Percentiles rank a stretch among this genome's conserved stretches.
Evolutionary conservation across 2,797 vertebrate genomes (phyloP).

Genomic region (Anisognathus igniventris): DNA sequence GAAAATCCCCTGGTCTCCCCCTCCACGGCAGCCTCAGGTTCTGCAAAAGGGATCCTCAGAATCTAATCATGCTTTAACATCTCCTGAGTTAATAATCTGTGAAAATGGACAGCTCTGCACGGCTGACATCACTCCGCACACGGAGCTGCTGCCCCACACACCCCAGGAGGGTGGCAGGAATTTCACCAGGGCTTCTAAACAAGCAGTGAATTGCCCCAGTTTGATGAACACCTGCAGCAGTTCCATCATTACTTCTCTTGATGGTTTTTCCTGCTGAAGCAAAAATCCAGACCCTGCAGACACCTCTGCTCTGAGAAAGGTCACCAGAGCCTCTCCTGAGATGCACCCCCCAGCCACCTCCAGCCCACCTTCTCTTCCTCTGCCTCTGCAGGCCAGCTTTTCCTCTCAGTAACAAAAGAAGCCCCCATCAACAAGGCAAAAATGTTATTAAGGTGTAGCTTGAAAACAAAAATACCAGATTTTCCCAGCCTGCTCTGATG

Average conservation of each 20-base stretch:
- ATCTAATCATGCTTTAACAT: neutral
- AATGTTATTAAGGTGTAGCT: neutral
- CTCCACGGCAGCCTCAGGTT: rapidly evolving
- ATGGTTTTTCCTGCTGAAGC: neutral
- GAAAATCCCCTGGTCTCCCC: neutral
- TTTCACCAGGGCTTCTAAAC: neutral
- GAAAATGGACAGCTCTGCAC: neutral
- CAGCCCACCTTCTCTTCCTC: neutral
- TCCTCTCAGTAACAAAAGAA: neutral
- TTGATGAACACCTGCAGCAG: neutral
- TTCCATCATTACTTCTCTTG: neutral
- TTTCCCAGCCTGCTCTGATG: neutral
- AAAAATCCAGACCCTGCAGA: neutral
- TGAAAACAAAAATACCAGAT: neutral
- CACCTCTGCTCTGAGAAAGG: neutral
- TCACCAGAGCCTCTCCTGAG: neutral
- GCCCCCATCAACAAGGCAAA: neutral
- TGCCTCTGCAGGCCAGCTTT: neutral
- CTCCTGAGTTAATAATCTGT: neutral
- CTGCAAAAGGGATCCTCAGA: neutral
- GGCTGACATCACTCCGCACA: neutral
- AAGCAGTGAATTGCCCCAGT: too few species aligned
- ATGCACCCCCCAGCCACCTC: neutral
- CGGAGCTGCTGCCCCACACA: rapidly evolving
- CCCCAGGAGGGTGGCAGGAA: neutral